phyloP scores from a whole-genome alignment of 2,888 invertebrate genomes.

The Autographa pulchrina region DNA sequence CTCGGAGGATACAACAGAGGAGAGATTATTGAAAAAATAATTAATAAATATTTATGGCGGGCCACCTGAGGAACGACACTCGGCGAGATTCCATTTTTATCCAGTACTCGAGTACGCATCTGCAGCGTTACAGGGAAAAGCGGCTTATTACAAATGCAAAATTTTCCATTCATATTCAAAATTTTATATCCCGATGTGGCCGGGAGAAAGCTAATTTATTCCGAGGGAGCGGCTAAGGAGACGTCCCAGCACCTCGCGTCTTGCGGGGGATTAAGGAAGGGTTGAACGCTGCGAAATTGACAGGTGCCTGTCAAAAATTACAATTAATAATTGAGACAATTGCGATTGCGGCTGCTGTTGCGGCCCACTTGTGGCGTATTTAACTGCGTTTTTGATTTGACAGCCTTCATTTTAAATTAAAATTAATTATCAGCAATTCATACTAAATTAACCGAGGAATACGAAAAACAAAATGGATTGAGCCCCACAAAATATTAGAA shows the following conservation, averaged over 20 bases:
- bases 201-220: constrained; percentile 94
- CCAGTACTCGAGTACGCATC: constrained; percentile 84
- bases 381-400: constrained; percentile 43
- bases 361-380: constrained; percentile 43
- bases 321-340: constrained; percentile 88
- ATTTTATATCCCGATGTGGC: constrained; percentile 94
- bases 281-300: constrained; percentile 87
- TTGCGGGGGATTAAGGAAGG: constrained; percentile 88
- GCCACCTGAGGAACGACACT: constrained; percentile 87
- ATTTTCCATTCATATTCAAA: constrained; percentile 97
- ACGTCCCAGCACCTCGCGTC: constrained; percentile 83
- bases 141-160: constrained; percentile 96
- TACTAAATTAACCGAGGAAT: not conserved
- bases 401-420: constrained; percentile 24
- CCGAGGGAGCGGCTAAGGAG: constrained; percentile 88
- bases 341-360: constrained; percentile 69
- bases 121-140: constrained; percentile 87
- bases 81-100: constrained; percentile 83
- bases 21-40: constrained; percentile 90
- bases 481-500: not conserved
- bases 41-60: constrained; percentile 89
- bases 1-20: constrained; percentile 83
- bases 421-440: constrained; percentile 16
- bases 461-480: not conserved
- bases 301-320: constrained; percentile 90